These are phyloP conservation scores for Cerastis rubricosa DNA, from an alignment of 2,888 invertebrate genomes.

Conservation along the genomic window DNA sequence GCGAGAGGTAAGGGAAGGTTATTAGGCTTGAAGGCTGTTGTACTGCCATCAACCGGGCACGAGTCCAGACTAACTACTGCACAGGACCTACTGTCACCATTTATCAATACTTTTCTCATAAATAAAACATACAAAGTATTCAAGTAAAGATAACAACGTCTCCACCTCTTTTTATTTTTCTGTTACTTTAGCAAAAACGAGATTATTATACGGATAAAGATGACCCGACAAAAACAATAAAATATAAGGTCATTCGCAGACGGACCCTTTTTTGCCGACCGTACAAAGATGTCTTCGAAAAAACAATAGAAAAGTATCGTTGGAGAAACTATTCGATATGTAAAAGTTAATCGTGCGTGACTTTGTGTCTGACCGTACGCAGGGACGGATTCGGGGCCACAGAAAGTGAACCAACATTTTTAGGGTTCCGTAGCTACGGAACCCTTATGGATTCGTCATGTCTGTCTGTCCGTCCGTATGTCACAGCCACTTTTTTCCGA, in stretches of 20 bases:
- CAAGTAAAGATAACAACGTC: constrained; percentile 2
- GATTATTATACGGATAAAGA: constrained; percentile 14
- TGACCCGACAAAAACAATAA: constrained; percentile 36
- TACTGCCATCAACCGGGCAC: not conserved
- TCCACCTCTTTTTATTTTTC: not conserved
- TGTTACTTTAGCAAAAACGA: constrained; percentile 19
- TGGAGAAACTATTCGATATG: constrained; percentile 42
- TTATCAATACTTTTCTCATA: constrained; percentile 20
- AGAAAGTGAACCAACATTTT: not conserved
- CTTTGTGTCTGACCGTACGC: constrained; percentile 33
- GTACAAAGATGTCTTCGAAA: constrained; percentile 32
- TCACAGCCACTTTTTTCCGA: too few relatives aligned
- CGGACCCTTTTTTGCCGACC: constrained; percentile 38
- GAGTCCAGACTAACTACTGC: not conserved
- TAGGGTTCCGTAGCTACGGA: too few relatives aligned
- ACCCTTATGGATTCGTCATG: too few relatives aligned
- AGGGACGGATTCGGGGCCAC: constrained; percentile 11
- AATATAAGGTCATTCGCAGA: constrained; percentile 35
- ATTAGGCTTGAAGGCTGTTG: too few relatives aligned
- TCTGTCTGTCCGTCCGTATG: too few relatives aligned
- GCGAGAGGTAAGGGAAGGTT: too few relatives aligned
- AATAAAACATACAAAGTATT: not conserved
- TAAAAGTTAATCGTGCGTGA: constrained; percentile 55
- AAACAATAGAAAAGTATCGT: constrained; percentile 49
- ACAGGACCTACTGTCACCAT: not conserved